Percentiles rank a stretch among this genome's conserved stretches.
Evolutionary conservation across 1,140 invertebrate genomes (phyloP).

Genomic region (Eurosta solidaginis): DNA sequence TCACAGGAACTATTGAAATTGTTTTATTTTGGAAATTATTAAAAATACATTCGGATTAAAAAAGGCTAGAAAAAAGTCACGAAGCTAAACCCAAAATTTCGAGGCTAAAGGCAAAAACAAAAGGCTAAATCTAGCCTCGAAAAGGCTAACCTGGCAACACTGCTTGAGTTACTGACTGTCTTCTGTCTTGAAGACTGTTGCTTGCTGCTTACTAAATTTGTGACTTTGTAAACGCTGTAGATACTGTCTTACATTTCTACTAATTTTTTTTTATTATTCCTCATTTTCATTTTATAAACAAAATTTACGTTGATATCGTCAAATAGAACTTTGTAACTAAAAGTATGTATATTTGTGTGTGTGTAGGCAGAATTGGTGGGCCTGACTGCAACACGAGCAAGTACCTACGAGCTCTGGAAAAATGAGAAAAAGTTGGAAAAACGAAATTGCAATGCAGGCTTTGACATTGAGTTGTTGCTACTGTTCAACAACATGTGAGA

Average conservation of each 20-base stretch:
- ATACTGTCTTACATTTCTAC: not conserved
- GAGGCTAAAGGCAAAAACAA: too few relatives aligned
- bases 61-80: too few relatives aligned
- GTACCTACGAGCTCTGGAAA: not conserved
- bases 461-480: slow-evolving; percentile 25
- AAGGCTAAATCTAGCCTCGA: too few relatives aligned
- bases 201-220: not conserved
- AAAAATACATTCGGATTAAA: too few relatives aligned
- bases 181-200: not conserved
- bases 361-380: slow-evolving; percentile 3
- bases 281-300: slow-evolving; percentile 20
- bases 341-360: not conserved
- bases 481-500: not conserved
- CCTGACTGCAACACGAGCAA: not conserved
- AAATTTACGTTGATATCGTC: slow-evolving; percentile 24
- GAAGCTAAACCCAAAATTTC: too few relatives aligned
- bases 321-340: not conserved
- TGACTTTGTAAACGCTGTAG: slow-evolving; percentile 9
- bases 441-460: slow-evolving; percentile 16
- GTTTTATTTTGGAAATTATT: too few relatives aligned
- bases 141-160: too few relatives aligned
- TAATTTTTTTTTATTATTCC: not conserved
- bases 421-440: slow-evolving; percentile 11
- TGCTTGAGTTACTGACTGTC: not conserved
- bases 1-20: too few relatives aligned